Evolutionary conservation across 64 coral and sea anemone genomes (phyloP).

Genomic region (Catalaphyllia jardinei): DNA sequence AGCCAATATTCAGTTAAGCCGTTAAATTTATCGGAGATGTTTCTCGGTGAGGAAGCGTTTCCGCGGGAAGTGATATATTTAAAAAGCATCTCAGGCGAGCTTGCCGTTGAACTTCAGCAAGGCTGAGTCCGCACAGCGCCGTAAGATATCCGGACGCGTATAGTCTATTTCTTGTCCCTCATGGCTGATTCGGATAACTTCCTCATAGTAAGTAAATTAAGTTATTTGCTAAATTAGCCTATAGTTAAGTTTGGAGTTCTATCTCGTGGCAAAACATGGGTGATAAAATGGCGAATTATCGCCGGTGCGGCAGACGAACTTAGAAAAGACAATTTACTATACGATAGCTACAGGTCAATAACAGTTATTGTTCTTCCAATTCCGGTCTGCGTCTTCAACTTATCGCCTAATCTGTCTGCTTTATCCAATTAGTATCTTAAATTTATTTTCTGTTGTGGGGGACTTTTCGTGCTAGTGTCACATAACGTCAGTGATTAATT

Average conservation of each 20-base stretch:
- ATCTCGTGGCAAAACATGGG: background rate
- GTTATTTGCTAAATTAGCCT: background rate
- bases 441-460: background rate
- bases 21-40: background rate
- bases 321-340: background rate
- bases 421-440: slow-evolving; percentile 16
- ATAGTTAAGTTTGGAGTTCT: background rate
- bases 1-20: slow-evolving; percentile 19
- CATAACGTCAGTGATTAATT: background rate
- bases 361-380: background rate
- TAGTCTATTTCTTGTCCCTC: background rate
- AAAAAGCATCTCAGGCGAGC: background rate
- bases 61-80: background rate
- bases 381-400: background rate
- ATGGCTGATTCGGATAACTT: background rate
- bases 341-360: background rate
- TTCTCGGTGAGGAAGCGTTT: background rate
- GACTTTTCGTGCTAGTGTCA: background rate
- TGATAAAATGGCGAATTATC: background rate
- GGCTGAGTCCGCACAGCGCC: background rate
- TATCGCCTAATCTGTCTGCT: background rate
- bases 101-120: background rate
- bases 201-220: background rate
- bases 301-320: background rate
- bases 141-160: background rate